phyloP scores from a whole-genome alignment of 1,140 invertebrate genomes.

The Paraescarpia echinospica region DNA sequence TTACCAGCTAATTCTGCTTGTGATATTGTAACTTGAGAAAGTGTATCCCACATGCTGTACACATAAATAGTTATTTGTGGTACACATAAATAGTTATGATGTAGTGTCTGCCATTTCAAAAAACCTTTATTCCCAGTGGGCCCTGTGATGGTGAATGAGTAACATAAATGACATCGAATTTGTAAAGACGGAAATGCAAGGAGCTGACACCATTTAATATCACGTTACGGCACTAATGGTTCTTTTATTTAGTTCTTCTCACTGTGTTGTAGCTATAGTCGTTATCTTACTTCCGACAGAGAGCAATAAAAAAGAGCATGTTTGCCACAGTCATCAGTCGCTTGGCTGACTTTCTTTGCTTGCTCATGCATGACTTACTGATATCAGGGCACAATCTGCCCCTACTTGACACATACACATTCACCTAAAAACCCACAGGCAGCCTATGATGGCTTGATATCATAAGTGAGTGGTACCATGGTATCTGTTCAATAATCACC shows the following conservation, averaged over 20 bases:
- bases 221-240: neutral
- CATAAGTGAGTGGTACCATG: neutral
- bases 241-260: constrained; percentile 1
- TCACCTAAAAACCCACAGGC: neutral
- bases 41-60: neutral
- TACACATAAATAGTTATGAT: neutral
- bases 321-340: neutral
- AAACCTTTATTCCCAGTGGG: neutral
- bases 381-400: neutral
- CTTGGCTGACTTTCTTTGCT: neutral
- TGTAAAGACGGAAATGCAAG: neutral
- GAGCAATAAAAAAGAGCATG: neutral
- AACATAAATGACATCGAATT: neutral
- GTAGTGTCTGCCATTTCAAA: neutral
- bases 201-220: neutral
- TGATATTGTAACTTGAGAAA: neutral
- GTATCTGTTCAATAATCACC: neutral
- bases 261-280: neutral
- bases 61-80: too few relatives aligned
- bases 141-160: neutral
- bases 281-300: neutral
- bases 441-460: neutral
- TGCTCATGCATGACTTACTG: neutral
- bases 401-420: neutral
- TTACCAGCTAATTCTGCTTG: neutral